A percentile compares a stretch with the other conserved stretches of the same genome.
These are phyloP conservation scores for Dynastes grantii DNA, from an alignment of 2,888 invertebrate genomes.

Conservation along the genomic window DNA sequence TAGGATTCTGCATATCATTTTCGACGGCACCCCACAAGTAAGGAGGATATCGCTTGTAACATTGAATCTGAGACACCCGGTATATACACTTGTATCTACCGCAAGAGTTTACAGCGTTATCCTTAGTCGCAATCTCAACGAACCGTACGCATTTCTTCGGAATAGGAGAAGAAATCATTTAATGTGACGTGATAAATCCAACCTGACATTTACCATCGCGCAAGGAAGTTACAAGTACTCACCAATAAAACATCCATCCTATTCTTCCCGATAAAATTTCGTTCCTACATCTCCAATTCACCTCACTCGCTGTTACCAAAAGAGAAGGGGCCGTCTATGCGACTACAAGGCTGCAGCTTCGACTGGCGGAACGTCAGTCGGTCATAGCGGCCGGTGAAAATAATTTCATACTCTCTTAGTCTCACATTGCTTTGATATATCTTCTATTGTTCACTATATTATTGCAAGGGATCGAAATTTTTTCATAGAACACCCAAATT, in stretches of 20 bases:
- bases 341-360: conserved; percentile 66
- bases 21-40: too few species aligned
- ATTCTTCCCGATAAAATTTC: conserved; percentile 37
- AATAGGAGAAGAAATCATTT: conserved; percentile 8
- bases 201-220: conserved; percentile 13
- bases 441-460: not conserved
- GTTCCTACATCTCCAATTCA: conserved; percentile 23
- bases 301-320: conserved; percentile 35
- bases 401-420: conserved; percentile 24
- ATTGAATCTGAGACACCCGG: too few species aligned
- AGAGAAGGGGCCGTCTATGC: conserved; percentile 60
- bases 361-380: conserved; percentile 64
- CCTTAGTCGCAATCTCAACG: too few species aligned
- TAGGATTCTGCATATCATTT: too few species aligned
- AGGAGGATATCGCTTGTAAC: too few species aligned
- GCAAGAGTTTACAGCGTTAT: too few species aligned
- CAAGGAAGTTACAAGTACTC: conserved; percentile 47
- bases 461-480: not conserved
- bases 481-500: not conserved
- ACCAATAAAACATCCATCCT: conserved; percentile 38
- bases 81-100: too few species aligned
- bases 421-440: not conserved
- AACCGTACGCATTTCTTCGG: too few species aligned
- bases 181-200: not conserved
- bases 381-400: conserved; percentile 66